Base-by-base conservation (phyloP, 2,113 vertebrate genomes). In the Crotalus viridis region DNA sequence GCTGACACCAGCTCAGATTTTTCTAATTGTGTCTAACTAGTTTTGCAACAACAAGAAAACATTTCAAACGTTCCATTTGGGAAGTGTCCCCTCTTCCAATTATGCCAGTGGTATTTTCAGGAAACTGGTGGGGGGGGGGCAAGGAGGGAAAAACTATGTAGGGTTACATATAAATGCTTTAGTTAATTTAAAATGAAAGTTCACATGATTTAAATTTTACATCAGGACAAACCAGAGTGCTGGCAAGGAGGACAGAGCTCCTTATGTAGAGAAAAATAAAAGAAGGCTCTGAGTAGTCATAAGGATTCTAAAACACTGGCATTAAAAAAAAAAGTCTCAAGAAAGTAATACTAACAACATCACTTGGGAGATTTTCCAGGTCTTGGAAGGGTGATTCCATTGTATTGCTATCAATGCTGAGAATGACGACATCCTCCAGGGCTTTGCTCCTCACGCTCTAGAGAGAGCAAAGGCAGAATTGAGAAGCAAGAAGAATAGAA, bases 331-430 rank as follows among this genome's bases (percentile, higher is more conserved):
- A 51, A n/a, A n/a, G 46, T 46, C 5, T 92, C n/a, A 81, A n/a
- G 24, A 46, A 64, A 93, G 13, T 24, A 54, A 90, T 93, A 95
- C 97, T 96, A 96, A 99, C 99, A 98, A 99, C 98, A 2, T 99
- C 97, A 12, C 98, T 94, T 51, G 98, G 99, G 88, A 99, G 98
- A 91, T 95, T 97, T 90, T 98, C 98, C 88, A 98, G 95, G 93
- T 99, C 99, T 0, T 98, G 97, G 24, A 99, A 98, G 19, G 98
- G 98, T 0, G 97, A 98, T 96, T 99, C 98, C 90, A 99, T 93
- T 4, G 97, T 98, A 94, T 99, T 99, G 88, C 98, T 98, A 95
- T 99, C 99, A 57, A 99, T 97, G 57, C 99, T 98, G n/a, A 99
- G 95, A 94, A 99, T 97, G 12, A 99, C 98, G 3, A 98, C 98